phyloP scores from a whole-genome alignment of 2,888 invertebrate species.

The Acrocera orbiculus region DNA sequence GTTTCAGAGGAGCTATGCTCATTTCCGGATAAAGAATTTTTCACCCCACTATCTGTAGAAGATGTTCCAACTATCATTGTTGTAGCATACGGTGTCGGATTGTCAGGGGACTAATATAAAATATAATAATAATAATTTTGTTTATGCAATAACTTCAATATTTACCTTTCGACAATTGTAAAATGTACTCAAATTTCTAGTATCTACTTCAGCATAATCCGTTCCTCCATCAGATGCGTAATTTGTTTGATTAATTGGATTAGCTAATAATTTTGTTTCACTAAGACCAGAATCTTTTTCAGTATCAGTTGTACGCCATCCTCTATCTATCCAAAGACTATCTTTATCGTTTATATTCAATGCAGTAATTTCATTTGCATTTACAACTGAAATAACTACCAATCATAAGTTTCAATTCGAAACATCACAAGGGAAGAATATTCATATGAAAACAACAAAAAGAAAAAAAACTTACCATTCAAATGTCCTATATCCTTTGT shows the following conservation, averaged over 20 bases:
- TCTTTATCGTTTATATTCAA: conserved; percentile 38
- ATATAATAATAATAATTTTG: conserved; percentile 5
- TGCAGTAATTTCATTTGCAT: conserved; percentile 33
- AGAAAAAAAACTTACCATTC: conserved; percentile 31
- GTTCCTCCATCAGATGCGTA: conserved; percentile 34
- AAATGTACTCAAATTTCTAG: conserved; percentile 49
- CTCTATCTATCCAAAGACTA: conserved; percentile 50
- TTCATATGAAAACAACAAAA: not conserved
- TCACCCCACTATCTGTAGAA: conserved; percentile 29
- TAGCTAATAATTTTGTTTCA: conserved; percentile 40
- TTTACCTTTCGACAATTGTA: conserved; percentile 46
- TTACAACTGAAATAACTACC: conserved; percentile 25
- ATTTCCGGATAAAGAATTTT: conserved; percentile 22
- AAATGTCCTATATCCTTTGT: conserved; percentile 44
- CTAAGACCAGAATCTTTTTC: conserved; percentile 41
- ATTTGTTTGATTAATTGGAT: conserved; percentile 31
- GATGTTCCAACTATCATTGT: conserved; percentile 44
- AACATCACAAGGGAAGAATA: not conserved
- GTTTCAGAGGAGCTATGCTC: conserved; percentile 29
- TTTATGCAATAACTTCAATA: too few relatives aligned
- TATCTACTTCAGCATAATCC: conserved; percentile 51
- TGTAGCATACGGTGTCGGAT: conserved; percentile 56
- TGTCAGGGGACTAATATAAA: conserved; percentile 31
- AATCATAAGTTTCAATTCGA: not conserved
- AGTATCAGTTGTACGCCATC: conserved; percentile 45